phyloP scores from a whole-genome alignment of 2,113 vertebrate genomes.

The Microcebus griseorufus region DNA sequence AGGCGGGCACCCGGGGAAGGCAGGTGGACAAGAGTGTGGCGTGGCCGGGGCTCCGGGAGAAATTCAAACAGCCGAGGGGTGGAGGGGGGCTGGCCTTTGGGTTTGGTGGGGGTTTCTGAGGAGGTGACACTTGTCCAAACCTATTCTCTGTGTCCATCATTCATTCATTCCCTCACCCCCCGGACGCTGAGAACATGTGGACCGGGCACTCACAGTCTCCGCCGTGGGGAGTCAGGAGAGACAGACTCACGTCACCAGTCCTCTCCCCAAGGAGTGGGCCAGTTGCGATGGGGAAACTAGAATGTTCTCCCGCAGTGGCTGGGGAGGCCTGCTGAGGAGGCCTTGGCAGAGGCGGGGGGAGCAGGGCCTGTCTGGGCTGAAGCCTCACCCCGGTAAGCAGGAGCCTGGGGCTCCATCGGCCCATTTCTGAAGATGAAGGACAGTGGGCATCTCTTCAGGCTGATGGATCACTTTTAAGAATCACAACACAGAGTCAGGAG shows the following conservation, averaged over 20 bases:
- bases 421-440: rapidly evolving
- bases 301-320: rapidly evolving
- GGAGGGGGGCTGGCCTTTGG: no score
- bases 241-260: rapidly evolving
- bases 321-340: neutral
- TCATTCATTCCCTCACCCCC: neutral
- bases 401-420: neutral
- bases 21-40: rapidly evolving
- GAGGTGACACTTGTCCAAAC: neutral
- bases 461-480: neutral
- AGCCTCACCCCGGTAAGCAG: neutral
- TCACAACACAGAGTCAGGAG: neutral
- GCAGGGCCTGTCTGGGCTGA: neutral
- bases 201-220: rapidly evolving
- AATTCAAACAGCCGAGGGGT: neutral
- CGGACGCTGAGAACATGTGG: neutral
- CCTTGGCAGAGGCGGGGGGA: neutral
- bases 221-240: neutral
- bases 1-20: rapidly evolving
- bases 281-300: rapidly evolving
- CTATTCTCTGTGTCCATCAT: neutral
- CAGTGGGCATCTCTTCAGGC: neutral
- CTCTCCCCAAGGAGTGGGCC: neutral
- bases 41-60: neutral
- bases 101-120: neutral